These are phyloP conservation scores for Xanthorhoe designata DNA, from an alignment of 2,888 invertebrate genomes.

Conservation along the genomic window DNA sequence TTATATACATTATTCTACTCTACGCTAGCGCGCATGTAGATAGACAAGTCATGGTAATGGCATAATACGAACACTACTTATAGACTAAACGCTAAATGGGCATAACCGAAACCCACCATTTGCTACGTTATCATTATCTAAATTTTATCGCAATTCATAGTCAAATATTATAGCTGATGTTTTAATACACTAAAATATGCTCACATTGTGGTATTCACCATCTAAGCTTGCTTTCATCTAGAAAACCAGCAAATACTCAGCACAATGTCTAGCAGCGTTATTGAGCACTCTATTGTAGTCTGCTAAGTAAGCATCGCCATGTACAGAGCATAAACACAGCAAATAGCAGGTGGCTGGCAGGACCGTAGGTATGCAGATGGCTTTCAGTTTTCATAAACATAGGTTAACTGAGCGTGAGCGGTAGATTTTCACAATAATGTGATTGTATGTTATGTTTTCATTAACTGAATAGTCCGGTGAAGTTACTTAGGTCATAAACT, in stretches of 20 bases:
- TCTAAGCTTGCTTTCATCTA: slow-evolving; percentile 2
- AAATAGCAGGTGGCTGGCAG: slow-evolving; percentile 36
- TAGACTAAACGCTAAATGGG: no score
- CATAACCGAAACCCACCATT: no score
- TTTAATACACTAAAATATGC: neutral
- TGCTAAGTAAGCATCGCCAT: slow-evolving; percentile 13
- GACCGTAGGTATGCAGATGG: slow-evolving; percentile 37
- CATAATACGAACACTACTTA: no score
- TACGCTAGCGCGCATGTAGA: no score
- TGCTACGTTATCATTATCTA: no score
- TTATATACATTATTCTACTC: no score
- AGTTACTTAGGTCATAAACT: no score
- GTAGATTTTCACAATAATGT: neutral
- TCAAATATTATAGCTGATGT: no score
- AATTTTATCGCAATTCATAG: no score
- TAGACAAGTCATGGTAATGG: no score
- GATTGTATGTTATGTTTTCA: neutral
- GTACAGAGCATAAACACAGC: slow-evolving; percentile 24
- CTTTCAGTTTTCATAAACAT: slow-evolving; percentile 1
- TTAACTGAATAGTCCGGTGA: neutral
- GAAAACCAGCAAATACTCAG: slow-evolving; percentile 5
- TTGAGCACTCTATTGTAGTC: slow-evolving; percentile 15
- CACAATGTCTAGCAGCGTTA: slow-evolving; percentile 2
- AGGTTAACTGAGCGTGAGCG: neutral
- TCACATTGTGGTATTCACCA: neutral